phyloP scores from a whole-genome alignment of 2,113 vertebrate genomes.

The Lepisosteus oculatus region DNA sequence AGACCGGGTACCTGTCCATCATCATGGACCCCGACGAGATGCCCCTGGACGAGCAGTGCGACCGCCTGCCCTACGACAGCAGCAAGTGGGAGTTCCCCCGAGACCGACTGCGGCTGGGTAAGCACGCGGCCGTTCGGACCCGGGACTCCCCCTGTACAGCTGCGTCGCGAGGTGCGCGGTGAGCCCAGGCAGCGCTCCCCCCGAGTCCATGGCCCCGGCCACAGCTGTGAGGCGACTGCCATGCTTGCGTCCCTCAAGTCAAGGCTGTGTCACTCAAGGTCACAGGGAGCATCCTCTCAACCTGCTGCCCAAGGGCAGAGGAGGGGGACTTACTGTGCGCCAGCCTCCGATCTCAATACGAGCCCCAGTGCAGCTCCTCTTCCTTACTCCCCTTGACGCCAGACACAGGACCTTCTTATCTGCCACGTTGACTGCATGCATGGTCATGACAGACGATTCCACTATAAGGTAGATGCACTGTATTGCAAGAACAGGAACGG shows the following conservation, averaged over 20 bases:
- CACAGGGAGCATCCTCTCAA: no score
- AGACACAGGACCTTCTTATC: no score
- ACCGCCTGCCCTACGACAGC: slow-evolving; percentile 86
- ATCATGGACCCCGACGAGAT: slow-evolving; percentile 92
- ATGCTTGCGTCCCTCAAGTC: neutral
- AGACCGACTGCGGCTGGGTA: slow-evolving; percentile 79
- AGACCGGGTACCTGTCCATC: slow-evolving; percentile 87
- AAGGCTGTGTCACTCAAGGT: slow-evolving; percentile 8
- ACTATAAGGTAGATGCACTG: no score
- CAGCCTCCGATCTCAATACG: no score
- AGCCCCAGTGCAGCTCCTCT: no score
- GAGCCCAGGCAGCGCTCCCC: no score
- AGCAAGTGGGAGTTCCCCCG: slow-evolving; percentile 93
- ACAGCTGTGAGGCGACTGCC: neutral
- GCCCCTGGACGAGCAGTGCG: slow-evolving; percentile 85
- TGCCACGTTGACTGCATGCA: no score
- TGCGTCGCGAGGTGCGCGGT: neutral
- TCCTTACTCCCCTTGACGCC: no score
- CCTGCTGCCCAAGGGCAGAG: no score
- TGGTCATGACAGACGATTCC: no score
- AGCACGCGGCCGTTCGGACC: slow-evolving; percentile 22
- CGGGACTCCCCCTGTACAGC: neutral
- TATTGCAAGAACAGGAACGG: no score
- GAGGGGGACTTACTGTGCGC: no score
- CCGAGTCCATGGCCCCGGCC: neutral